Evolutionary conservation across 1,140 invertebrate species (phyloP).

Genomic region (Saccostrea glomerata): DNA sequence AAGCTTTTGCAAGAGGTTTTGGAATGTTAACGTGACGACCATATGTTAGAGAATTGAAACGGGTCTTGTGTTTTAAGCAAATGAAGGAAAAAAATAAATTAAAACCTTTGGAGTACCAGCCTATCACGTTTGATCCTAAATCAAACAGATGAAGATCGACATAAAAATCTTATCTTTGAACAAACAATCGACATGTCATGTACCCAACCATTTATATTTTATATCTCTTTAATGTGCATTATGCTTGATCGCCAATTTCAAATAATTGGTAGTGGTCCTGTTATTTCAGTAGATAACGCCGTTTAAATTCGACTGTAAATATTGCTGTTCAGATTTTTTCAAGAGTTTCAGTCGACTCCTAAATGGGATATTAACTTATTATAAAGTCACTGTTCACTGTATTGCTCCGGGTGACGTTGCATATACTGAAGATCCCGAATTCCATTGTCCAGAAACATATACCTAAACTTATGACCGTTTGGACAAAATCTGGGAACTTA

Average conservation of each 20-base stretch:
- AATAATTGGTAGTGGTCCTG: conserved; percentile 29
- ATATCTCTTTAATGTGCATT: conserved; percentile 31
- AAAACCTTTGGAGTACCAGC: conserved; percentile 5
- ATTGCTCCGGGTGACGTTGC: background rate
- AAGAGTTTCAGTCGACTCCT: background rate
- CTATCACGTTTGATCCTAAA: conserved; percentile 31
- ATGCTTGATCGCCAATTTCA: conserved; percentile 19
- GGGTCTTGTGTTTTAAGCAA: conserved; percentile 29
- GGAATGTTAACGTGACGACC: background rate
- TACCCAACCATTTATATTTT: conserved; percentile 34
- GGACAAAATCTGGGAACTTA: background rate
- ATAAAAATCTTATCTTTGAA: conserved; percentile 31
- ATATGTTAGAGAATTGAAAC: conserved; percentile 20
- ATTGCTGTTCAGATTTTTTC: conserved; percentile 16
- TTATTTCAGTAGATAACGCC: conserved; percentile 33
- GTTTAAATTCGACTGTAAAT: conserved; percentile 31
- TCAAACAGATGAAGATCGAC: conserved; percentile 33
- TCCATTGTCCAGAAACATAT: background rate
- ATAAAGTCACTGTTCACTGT: background rate
- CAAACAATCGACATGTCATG: conserved; percentile 31
- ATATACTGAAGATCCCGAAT: background rate
- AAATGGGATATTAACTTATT: conserved; percentile 22
- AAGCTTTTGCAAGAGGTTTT: background rate
- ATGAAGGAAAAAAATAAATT: conserved; percentile 10
- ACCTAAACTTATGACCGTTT: conserved; percentile 1